phyloP scores from a whole-genome alignment of 37 sponge, comb jelly and placozoan genomes.

The Petrosia ficiformis region DNA sequence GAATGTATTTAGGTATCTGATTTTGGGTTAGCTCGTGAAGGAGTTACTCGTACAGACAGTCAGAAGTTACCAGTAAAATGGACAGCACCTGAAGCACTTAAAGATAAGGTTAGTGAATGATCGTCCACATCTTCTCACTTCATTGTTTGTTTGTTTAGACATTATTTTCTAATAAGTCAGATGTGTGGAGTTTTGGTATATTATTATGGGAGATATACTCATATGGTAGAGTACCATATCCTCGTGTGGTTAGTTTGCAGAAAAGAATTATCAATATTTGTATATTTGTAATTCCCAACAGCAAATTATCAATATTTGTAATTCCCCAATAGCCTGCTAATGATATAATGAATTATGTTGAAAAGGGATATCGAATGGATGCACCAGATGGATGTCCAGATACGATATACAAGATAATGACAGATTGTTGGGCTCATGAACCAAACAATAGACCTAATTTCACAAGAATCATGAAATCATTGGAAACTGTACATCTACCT shows the following conservation, averaged over 20 bases:
- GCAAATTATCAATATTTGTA: not conserved
- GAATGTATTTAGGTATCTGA: slow-evolving; percentile 68
- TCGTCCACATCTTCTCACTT: not conserved
- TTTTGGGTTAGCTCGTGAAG: slow-evolving; percentile 79
- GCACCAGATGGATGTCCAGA: slow-evolving; percentile 88
- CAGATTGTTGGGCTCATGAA: slow-evolving; percentile 76
- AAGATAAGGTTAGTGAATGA: slow-evolving; percentile 33
- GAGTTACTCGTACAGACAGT: slow-evolving; percentile 38
- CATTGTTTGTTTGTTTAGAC: slow-evolving; percentile 42
- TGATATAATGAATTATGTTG: slow-evolving; percentile 68
- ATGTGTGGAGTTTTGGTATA: slow-evolving; percentile 96
- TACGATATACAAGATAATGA: slow-evolving; percentile 80
- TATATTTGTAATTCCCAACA: not conserved
- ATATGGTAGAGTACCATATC: slow-evolving; percentile 94
- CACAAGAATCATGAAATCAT: slow-evolving; percentile 39
- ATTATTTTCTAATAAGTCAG: slow-evolving; percentile 92
- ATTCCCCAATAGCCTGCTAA: slow-evolving; percentile 43
- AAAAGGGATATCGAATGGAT: slow-evolving; percentile 91
- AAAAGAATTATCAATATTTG: not conserved
- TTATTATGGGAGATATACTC: slow-evolving; percentile 95
- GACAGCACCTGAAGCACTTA: slow-evolving; percentile 89
- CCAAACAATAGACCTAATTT: slow-evolving; percentile 79
- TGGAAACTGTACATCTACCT: slow-evolving; percentile 9
- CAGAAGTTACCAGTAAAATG: slow-evolving; percentile 83
- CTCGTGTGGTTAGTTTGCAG: slow-evolving; percentile 79